A percentile compares a stretch with the other conserved stretches of the same genome.
Conservation (phyloP, 2,113 vertebrate species). For the Callionymus lyra region DNA sequence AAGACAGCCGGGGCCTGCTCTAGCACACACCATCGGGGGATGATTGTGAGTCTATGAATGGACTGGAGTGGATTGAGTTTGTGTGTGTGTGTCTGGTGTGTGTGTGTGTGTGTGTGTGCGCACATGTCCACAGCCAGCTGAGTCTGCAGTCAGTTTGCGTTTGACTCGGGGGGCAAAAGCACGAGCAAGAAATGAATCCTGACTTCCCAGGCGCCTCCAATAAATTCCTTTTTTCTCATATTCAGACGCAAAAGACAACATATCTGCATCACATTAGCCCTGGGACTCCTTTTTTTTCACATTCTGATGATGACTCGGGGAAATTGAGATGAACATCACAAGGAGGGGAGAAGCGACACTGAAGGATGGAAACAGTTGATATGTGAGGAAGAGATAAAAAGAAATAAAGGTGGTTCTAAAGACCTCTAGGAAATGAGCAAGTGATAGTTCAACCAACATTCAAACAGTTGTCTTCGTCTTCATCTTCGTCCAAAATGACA, state of each 20-base stretch:
- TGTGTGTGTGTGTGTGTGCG: conserved; percentile 2
- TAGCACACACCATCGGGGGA: conserved; percentile 18
- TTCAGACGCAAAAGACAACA: conserved; percentile 66
- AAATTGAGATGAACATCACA: conserved; percentile 43
- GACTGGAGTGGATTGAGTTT: conserved; percentile 26
- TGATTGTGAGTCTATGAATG: conserved; percentile 23
- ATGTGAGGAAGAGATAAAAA: too few species aligned
- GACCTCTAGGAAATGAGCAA: too few species aligned
- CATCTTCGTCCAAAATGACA: too few species aligned
- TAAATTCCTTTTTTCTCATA: conserved; percentile 68
- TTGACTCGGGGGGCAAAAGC: conserved; percentile 70
- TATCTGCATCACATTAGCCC: conserved; percentile 50
- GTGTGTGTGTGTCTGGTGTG: conserved; percentile 17
- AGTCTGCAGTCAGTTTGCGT: conserved; percentile 66
- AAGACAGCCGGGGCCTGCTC: conserved; percentile 43
- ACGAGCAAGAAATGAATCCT: conserved; percentile 67
- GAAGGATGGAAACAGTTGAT: conserved; percentile 24
- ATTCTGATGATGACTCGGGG: conserved; percentile 58
- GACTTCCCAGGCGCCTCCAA: conserved; percentile 59
- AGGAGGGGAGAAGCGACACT: conserved; percentile 29
- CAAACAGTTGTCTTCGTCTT: too few species aligned
- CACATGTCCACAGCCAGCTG: conserved; percentile 59
- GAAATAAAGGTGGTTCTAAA: too few species aligned
- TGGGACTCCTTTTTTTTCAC: conserved; percentile 58
- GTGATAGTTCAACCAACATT: too few species aligned